phyloP scores from a whole-genome alignment of 2,888 invertebrate species.

The Eupithecia subumbrata region DNA sequence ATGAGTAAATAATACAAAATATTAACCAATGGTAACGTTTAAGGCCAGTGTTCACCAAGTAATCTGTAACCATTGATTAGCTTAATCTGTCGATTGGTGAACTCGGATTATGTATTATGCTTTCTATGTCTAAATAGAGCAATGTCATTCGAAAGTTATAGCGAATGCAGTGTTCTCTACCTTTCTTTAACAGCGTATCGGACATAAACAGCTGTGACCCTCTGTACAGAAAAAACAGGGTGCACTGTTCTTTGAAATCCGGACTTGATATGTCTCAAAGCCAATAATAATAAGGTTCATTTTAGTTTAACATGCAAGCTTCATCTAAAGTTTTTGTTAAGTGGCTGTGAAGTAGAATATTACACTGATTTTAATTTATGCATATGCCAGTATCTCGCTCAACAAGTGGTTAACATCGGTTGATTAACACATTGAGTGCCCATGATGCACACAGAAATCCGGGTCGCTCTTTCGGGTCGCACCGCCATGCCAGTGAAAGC shows the following conservation, averaged over 20 bases:
- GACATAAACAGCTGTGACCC: background rate
- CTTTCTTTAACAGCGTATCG: background rate
- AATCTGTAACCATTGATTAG: background rate
- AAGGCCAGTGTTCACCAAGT: background rate
- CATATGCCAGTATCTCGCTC: conserved; percentile 38
- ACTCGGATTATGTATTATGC: background rate
- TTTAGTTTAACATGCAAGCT: conserved; percentile 45
- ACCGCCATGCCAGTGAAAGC: background rate
- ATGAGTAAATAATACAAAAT: conserved; percentile 2
- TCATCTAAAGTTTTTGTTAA: conserved; percentile 63
- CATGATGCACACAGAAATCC: background rate
- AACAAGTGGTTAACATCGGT: background rate
- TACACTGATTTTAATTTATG: conserved; percentile 40
- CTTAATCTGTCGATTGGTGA: background rate
- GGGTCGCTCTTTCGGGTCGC: background rate
- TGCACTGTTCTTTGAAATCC: background rate
- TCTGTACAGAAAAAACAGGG: background rate
- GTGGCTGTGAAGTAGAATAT: conserved; percentile 79
- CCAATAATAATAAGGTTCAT: conserved; percentile 16
- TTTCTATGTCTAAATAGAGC: background rate
- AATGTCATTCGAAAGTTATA: background rate
- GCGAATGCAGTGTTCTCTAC: background rate
- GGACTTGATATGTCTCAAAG: conserved; percentile 23
- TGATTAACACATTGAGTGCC: background rate
- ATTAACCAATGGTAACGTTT: background rate